phyloP scores from a whole-genome alignment of 2,113 vertebrate species.

The Struthidea cinerea region DNA sequence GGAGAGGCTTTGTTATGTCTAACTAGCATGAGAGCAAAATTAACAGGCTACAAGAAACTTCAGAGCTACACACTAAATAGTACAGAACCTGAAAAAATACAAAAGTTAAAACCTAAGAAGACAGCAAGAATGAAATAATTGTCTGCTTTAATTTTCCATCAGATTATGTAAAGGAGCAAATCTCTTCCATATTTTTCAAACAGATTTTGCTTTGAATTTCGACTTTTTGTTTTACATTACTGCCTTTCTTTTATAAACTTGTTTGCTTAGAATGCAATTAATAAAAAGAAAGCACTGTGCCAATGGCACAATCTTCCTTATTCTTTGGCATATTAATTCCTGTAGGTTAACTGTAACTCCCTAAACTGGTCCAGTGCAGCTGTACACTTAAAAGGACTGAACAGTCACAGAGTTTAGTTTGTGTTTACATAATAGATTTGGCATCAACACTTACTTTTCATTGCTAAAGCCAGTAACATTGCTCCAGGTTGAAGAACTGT shows the following conservation, averaged over 20 bases:
- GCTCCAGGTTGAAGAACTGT: background rate
- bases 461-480: background rate
- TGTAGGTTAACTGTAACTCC: background rate
- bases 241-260: background rate
- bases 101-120: too few relatives aligned
- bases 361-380: accelerated
- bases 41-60: too few relatives aligned
- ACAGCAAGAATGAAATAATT: background rate
- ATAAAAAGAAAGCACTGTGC: background rate
- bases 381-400: background rate
- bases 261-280: background rate
- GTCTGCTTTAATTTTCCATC: background rate
- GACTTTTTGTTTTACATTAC: background rate
- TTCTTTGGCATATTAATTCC: background rate
- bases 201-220: background rate
- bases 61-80: too few relatives aligned
- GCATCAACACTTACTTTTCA: background rate
- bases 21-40: too few relatives aligned
- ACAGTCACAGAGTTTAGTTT: background rate
- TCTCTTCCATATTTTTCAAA: background rate
- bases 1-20: too few relatives aligned
- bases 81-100: too few relatives aligned
- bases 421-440: background rate
- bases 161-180: background rate
- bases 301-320: background rate